Percentiles rank a stretch among this genome's conserved stretches.
Conservation (phyloP, 1,140 invertebrate species). For the Helicoverpa armigera region DNA sequence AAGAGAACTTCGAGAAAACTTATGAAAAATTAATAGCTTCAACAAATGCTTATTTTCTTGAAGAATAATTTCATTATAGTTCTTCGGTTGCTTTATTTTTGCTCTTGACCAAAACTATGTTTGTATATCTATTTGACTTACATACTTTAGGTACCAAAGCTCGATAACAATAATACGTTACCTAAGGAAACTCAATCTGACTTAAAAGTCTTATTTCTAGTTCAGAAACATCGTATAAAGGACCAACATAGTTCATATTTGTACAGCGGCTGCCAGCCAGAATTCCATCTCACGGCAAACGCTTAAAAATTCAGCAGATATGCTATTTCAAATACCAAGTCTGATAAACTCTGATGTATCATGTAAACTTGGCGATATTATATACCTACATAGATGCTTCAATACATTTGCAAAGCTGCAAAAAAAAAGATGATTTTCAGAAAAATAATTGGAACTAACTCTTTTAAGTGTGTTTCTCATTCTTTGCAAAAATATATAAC, state of each 20-base stretch:
- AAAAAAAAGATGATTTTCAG: too few relatives aligned
- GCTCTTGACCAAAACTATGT: too few relatives aligned
- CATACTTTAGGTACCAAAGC: too few relatives aligned
- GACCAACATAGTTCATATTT: not conserved
- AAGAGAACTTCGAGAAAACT: not conserved
- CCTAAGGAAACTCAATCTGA: not conserved
- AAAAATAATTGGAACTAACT: too few relatives aligned
- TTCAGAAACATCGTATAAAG: not conserved
- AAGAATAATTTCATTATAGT: too few relatives aligned
- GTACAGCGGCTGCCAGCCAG: not conserved
- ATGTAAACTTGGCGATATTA: not conserved
- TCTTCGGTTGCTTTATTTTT: too few relatives aligned
- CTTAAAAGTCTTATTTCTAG: not conserved
- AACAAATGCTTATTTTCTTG: too few relatives aligned
- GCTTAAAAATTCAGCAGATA: constrained; percentile 28
- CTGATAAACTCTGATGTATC: not conserved
- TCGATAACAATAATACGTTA: not conserved
- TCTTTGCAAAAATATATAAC: too few relatives aligned
- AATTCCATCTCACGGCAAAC: not conserved
- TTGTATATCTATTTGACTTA: too few relatives aligned
- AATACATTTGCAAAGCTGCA: too few relatives aligned
- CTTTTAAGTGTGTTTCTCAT: too few relatives aligned
- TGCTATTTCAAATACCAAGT: not conserved
- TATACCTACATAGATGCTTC: not conserved
- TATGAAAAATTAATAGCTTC: too few relatives aligned